Base-by-base conservation (phyloP, 1,140 invertebrate species). In the Hylaeus anthracinus region DNA sequence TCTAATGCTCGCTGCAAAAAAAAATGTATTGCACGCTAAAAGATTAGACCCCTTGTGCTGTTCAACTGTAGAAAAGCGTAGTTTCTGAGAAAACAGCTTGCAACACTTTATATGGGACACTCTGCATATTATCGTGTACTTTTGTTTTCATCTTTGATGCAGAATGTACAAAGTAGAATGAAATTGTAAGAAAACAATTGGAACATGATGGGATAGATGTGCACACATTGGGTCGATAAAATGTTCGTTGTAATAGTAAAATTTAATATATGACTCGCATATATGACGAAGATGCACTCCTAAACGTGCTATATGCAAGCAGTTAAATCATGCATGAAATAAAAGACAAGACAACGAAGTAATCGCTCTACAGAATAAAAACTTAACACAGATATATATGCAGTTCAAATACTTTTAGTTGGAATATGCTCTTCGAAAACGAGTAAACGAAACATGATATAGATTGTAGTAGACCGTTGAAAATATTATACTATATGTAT, bases 241-340 rank as follows among this genome's bases (percentile, higher is more conserved):
- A 58, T 77, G 58, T 73, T 85, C 79, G 58, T 72, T 84, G 56
- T 51, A 85, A 82, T n/a, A 10, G 26, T 73, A 56, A 61, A 81
- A 67, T 66, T 61, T 84, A 60, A 87, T 77, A 39, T 84, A 51
- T 8, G 51, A 51, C 79, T 75, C 79, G 67, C 81, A 79, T 81
- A 77, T 79, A 66, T 41, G 37, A 69, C 12, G n/a, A 70, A 41
- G 69, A 80, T 72, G 82, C 85, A 87, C 72, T 82, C 63, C 61
- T 26, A 74, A 72, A 78, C 81, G 83, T 88, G 85, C 67, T 77
- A 14, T 67, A 87, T 84, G 88, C 88, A 91, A 92, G 89, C 90
- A 86, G 85, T 91, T 90, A 90, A 89, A 83, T 61, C 91, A 91
- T 92, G 91, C 91, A 88, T 84, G 69, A 92, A 89, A 89, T 78